A percentile compares a stretch with the other conserved stretches of the same genome.
phyloP scores from a whole-genome alignment of 1,140 invertebrate genomes.

The Gonatopus flavifemur region DNA sequence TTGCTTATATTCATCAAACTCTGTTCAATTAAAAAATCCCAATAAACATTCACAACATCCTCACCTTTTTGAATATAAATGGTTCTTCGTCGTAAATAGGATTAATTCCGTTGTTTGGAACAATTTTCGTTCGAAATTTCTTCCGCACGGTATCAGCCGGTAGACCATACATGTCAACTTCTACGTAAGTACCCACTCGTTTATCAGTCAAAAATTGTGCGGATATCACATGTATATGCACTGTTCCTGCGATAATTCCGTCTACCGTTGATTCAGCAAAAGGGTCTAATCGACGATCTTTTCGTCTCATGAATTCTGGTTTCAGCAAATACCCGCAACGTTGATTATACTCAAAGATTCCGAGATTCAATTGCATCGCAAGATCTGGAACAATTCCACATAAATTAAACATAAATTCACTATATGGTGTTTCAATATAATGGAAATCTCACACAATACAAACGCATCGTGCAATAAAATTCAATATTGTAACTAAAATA shows the following conservation, averaged over 20 bases:
- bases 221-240: conserved; percentile 86
- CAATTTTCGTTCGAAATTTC: conserved; percentile 91
- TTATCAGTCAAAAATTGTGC: conserved; percentile 96
- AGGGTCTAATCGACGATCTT: conserved; percentile 92
- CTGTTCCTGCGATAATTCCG: conserved; percentile 97
- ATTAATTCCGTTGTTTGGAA: conserved; percentile 95
- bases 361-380: conserved; percentile 98
- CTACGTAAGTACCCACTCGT: conserved; percentile 94
- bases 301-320: conserved; percentile 97
- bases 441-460: no score
- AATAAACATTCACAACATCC: background rate
- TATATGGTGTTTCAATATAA: no score
- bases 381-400: conserved; percentile 75
- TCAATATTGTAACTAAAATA: no score
- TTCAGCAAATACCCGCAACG: conserved; percentile 95
- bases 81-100: conserved; percentile 95
- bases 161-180: conserved; percentile 99
- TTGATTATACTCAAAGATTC: conserved; percentile 98
- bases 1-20: background rate
- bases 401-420: no score
- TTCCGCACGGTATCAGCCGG: conserved; percentile 97
- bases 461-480: no score
- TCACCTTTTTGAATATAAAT: conserved; percentile 96
- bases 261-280: conserved; percentile 99
- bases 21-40: background rate